phyloP scores from a whole-genome alignment of 2,113 vertebrate genomes.

The Microcebus griseorufus region DNA sequence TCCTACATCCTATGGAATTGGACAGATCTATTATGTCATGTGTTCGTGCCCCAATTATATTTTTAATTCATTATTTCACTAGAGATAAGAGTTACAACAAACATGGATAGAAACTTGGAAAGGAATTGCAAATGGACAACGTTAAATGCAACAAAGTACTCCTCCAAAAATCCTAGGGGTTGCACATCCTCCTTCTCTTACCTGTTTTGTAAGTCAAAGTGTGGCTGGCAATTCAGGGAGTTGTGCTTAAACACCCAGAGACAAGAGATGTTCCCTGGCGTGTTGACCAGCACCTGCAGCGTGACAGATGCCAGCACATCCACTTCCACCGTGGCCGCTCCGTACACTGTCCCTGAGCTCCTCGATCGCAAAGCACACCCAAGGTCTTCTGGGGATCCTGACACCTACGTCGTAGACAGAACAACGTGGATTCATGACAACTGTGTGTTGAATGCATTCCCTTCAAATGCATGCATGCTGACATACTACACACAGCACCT shows the following conservation, averaged over 20 bases:
- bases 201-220: conserved; percentile 76
- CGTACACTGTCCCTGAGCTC: neutral
- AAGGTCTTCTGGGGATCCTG: conserved; percentile 59
- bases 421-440: neutral
- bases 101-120: neutral
- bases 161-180: neutral
- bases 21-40: neutral
- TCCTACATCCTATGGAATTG: neutral
- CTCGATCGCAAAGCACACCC: neutral
- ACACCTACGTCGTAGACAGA: neutral
- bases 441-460: neutral
- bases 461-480: neutral
- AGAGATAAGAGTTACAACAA: neutral
- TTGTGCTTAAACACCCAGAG: conserved; percentile 74
- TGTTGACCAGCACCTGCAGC: conserved; percentile 55
- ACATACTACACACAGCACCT: neutral
- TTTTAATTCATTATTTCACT: neutral
- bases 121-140: neutral
- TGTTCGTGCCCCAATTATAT: neutral
- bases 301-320: conserved; percentile 10
- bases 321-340: conserved; percentile 42
- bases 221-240: conserved; percentile 63
- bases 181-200: neutral
- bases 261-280: conserved; percentile 68
- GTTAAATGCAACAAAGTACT: neutral